phyloP scores from a whole-genome alignment of 1,140 invertebrate genomes.

The Goniozus legneri region DNA sequence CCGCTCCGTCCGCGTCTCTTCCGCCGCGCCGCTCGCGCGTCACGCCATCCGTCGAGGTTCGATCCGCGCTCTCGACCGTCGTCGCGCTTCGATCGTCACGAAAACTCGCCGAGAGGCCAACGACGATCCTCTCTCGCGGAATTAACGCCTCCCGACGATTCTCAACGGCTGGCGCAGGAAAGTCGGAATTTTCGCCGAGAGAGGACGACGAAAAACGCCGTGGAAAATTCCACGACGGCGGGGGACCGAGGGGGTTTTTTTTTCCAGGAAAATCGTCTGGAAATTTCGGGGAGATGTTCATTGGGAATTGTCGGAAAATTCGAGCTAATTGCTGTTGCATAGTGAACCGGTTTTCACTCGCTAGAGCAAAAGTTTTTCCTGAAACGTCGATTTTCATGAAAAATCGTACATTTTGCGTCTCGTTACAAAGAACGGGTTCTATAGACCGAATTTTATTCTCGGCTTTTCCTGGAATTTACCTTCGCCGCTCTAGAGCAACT shows the following conservation, averaged over 20 bases:
- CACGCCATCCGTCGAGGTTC: slow-evolving; percentile 10
- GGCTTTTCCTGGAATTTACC: too few relatives aligned
- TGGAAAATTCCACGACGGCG: neutral
- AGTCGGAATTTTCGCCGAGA: neutral
- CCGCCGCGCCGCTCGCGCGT: slow-evolving; percentile 6
- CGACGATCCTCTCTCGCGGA: neutral
- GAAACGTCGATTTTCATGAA: too few relatives aligned
- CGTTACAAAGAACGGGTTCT: too few relatives aligned
- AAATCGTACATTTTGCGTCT: too few relatives aligned
- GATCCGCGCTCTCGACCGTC: slow-evolving; percentile 31
- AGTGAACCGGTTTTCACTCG: too few relatives aligned
- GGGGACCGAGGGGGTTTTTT: neutral
- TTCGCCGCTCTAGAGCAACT: too few relatives aligned
- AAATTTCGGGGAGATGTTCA: too few relatives aligned
- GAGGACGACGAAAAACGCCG: neutral
- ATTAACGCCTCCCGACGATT: neutral
- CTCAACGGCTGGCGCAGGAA: neutral
- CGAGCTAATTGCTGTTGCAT: too few relatives aligned
- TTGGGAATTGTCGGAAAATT: too few relatives aligned
- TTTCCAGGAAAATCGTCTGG: too few relatives aligned
- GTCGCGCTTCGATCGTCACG: slow-evolving; percentile 28
- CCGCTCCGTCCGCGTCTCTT: neutral
- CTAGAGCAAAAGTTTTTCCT: too few relatives aligned
- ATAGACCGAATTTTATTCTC: too few relatives aligned
- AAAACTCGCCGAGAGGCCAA: neutral